Evolutionary conservation across 2,888 invertebrate genomes (phyloP).

Genomic region (Neria commutata): DNA sequence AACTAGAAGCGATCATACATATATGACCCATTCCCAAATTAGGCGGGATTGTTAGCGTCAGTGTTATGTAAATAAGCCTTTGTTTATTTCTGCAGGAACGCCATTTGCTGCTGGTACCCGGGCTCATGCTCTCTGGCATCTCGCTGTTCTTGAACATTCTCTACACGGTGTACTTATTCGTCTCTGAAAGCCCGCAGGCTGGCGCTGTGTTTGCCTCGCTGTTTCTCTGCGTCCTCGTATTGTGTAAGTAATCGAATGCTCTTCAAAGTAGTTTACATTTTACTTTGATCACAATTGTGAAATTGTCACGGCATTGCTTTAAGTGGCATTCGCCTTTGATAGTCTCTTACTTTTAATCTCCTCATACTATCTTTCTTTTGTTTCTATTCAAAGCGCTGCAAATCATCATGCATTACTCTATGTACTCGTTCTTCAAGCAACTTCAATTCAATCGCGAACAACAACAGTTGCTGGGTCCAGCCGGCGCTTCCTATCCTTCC

Average conservation of each 20-base stretch:
- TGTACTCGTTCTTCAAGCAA: conserved; percentile 46
- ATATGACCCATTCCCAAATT: too few relatives aligned
- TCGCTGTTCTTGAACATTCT: conserved; percentile 28
- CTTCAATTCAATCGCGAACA: conserved; percentile 42
- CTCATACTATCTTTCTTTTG: too few relatives aligned
- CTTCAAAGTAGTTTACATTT: neutral
- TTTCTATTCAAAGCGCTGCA: conserved; percentile 36
- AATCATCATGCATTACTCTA: conserved; percentile 42
- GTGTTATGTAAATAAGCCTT: too few relatives aligned
- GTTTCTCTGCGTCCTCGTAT: conserved; percentile 20
- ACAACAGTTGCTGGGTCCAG: conserved; percentile 38
- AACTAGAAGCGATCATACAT: neutral
- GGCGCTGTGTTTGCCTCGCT: conserved; percentile 17
- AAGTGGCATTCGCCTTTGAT: too few relatives aligned
- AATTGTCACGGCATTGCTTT: neutral
- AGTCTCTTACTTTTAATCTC: too few relatives aligned
- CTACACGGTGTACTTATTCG: conserved; percentile 24
- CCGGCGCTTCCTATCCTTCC: conserved; percentile 36
- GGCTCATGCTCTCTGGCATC: conserved; percentile 46
- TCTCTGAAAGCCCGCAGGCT: conserved; percentile 22
- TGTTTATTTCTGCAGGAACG: conserved; percentile 40
- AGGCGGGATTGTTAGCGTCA: too few relatives aligned
- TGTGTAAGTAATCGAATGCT: conserved; percentile 42
- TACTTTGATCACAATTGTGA: neutral
- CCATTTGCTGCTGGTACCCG: conserved; percentile 50